Evolutionary conservation across 2,113 vertebrate species (phyloP).

Genomic region (Sminthopsis crassicaudata): DNA sequence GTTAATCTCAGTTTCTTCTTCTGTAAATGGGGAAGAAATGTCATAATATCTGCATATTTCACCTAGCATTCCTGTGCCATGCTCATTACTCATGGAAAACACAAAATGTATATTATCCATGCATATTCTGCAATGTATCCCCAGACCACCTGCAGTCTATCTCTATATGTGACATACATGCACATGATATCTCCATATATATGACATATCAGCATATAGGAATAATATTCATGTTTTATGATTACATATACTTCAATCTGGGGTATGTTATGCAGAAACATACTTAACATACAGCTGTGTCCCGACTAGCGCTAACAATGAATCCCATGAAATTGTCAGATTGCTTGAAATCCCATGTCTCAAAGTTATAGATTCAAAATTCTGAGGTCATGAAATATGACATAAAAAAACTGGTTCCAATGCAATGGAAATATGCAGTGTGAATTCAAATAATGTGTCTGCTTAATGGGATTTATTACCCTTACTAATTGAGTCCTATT

Average conservation of each 20-base stretch:
- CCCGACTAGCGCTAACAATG: neutral
- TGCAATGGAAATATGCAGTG: neutral
- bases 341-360: neutral
- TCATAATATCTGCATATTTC: neutral
- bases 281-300: neutral
- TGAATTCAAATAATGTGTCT: neutral
- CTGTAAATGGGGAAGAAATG: neutral
- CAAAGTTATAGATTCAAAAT: neutral
- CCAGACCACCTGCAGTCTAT: neutral
- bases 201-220: accelerated
- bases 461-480: neutral
- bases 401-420: neutral
- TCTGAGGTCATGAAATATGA: neutral
- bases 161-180: neutral
- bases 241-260: neutral
- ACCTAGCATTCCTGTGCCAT: neutral
- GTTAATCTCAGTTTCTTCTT: neutral
- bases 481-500: neutral
- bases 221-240: neutral
- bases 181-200: neutral
- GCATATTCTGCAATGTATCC: neutral
- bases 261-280: neutral
- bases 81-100: neutral
- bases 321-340: neutral
- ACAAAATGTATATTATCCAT: neutral